Evolutionary conservation across 2,797 vertebrate genomes (phyloP).

Genomic region (Syngnathus rostellatus): DNA sequence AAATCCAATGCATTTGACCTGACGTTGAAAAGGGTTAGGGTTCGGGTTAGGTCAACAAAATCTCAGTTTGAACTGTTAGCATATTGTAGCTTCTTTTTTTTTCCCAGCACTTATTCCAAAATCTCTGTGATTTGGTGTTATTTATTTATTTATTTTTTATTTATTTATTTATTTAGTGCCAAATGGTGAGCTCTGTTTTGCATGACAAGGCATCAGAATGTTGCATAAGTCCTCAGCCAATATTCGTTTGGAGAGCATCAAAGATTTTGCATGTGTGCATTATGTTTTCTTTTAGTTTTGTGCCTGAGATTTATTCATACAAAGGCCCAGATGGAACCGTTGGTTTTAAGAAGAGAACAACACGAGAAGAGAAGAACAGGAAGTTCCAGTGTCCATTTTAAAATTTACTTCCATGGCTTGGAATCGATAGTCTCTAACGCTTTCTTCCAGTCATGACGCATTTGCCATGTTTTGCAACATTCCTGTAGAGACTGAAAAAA

Average conservation of each 20-base stretch:
- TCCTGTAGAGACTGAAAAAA: constrained; percentile 1
- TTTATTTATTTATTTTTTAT: no score
- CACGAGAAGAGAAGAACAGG: background rate
- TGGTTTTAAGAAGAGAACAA: background rate
- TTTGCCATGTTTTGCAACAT: constrained; percentile 11
- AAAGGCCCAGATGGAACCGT: background rate
- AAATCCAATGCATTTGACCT: background rate
- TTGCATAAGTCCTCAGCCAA: background rate
- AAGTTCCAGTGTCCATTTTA: background rate
- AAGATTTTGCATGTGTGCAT: background rate
- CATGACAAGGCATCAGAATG: background rate
- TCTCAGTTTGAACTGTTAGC: background rate
- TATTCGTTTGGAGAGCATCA: background rate
- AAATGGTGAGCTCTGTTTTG: background rate
- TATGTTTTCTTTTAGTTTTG: background rate
- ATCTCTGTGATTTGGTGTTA: background rate
- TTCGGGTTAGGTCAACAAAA: background rate
- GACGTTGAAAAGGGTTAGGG: background rate
- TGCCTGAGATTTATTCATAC: background rate
- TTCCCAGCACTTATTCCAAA: no score
- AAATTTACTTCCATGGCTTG: background rate
- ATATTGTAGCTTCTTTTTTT: background rate
- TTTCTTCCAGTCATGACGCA: background rate
- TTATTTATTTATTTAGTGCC: no score
- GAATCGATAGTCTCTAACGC: background rate